Evolutionary conservation across 1,140 invertebrate species (phyloP).

Genomic region (Brachionus plicatilis): DNA sequence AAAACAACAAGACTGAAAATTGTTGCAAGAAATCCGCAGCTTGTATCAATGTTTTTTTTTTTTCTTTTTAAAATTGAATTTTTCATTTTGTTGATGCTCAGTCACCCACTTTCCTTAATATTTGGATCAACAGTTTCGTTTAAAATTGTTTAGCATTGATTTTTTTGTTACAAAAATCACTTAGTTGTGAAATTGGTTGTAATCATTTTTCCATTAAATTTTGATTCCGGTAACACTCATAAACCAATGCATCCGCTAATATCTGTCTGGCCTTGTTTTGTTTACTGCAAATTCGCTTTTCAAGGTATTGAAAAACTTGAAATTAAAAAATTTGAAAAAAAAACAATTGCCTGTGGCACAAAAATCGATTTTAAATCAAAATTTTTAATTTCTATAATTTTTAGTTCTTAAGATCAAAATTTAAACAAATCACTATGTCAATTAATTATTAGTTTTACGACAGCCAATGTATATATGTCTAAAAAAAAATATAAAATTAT

Average conservation of each 20-base stretch:
- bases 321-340: background rate
- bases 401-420: background rate
- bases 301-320: background rate
- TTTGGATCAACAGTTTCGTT: background rate
- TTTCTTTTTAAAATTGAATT: background rate
- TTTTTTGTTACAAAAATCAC: background rate
- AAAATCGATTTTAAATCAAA: constrained; percentile 5
- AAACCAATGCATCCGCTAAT: background rate
- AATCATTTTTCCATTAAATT: background rate
- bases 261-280: background rate
- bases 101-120: background rate
- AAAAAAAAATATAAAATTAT: background rate
- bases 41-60: background rate
- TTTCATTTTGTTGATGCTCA: background rate
- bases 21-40: background rate
- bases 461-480: background rate
- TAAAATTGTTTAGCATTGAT: background rate
- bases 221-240: background rate
- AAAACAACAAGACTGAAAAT: background rate
- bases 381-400: background rate
- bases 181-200: background rate
- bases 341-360: background rate
- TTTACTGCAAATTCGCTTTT: background rate
- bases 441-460: background rate
- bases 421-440: background rate